A percentile compares a stretch with the other conserved stretches of the same genome.
phyloP scores from a whole-genome alignment of 2,888 invertebrate species.

The Lobophora halterata region DNA sequence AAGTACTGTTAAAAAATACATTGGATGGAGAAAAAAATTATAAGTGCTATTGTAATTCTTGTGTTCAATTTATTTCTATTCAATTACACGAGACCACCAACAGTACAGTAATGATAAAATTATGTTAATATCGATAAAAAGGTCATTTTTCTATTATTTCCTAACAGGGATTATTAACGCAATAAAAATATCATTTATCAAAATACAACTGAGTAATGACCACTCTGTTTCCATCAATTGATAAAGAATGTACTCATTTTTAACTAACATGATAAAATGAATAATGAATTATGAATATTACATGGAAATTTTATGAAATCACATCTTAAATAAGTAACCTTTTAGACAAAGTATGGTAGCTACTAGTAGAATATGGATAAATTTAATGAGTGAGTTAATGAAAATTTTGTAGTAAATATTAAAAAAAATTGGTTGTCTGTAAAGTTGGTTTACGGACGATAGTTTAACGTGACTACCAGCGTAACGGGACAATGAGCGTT shows the following conservation, averaged over 20 bases:
- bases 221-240: slow-evolving; percentile 53
- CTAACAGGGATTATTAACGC: slow-evolving; percentile 34
- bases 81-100: slow-evolving; percentile 7
- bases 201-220: slow-evolving; percentile 35
- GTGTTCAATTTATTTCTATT: slow-evolving; percentile 7
- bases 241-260: slow-evolving; percentile 52
- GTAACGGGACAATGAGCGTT: too few relatives aligned
- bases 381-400: too few relatives aligned
- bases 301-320: too few relatives aligned
- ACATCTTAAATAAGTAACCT: too few relatives aligned
- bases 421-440: too few relatives aligned
- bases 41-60: background rate
- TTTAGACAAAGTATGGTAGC: too few relatives aligned
- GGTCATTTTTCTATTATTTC: slow-evolving; percentile 12
- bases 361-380: too few relatives aligned
- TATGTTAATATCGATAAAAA: slow-evolving; percentile 19
- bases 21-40: background rate
- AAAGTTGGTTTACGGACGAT: too few relatives aligned
- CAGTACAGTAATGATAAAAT: slow-evolving; percentile 5
- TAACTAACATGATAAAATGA: background rate
- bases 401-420: too few relatives aligned
- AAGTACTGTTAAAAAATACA: slow-evolving; percentile 10
- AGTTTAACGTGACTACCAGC: too few relatives aligned
- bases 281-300: too few relatives aligned
- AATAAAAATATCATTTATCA: slow-evolving; percentile 63